Percentiles rank a stretch among this genome's conserved stretches.
Evolutionary conservation across 2,797 vertebrate genomes (phyloP).

Genomic region (Lateolabrax maculatus): DNA sequence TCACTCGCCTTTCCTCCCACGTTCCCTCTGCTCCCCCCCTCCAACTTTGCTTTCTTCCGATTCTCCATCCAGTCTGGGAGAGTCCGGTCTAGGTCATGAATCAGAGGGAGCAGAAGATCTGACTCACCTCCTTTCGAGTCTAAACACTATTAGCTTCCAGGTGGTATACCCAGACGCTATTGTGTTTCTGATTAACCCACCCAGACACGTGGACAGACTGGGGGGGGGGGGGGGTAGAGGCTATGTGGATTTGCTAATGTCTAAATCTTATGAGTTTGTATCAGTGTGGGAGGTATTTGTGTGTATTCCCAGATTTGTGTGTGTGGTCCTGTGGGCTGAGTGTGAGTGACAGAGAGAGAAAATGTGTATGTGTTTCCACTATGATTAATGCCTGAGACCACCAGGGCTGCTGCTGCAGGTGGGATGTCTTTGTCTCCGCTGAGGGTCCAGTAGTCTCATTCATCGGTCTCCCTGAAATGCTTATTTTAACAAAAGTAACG

Average conservation of each 20-base stretch:
- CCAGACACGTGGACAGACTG: conserved; percentile 25
- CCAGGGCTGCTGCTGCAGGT: conserved; percentile 28
- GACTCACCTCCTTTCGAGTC: conserved; percentile 66
- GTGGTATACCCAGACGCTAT: conserved; percentile 52
- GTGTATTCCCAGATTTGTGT: conserved; percentile 12
- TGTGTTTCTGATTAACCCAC: conserved; percentile 62
- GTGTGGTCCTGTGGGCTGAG: conserved; percentile 43
- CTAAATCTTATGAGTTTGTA: conserved; percentile 19
- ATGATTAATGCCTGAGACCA: conserved; percentile 57
- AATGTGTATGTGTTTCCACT: conserved; percentile 11
- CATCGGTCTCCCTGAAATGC: conserved; percentile 4
- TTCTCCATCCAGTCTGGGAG: conserved; percentile 13
- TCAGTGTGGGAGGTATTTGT: conserved; percentile 24
- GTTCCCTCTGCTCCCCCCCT: background rate
- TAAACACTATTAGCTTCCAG: conserved; percentile 60
- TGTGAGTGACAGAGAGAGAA: conserved; percentile 16
- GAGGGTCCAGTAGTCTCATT: conserved; percentile 34
- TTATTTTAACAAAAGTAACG: background rate
- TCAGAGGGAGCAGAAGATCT: conserved; percentile 60
- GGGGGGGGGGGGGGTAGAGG: background rate
- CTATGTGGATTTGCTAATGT: background rate
- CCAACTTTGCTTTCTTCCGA: background rate
- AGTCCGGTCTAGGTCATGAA: conserved; percentile 39
- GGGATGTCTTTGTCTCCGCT: conserved; percentile 6
- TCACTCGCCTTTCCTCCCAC: conserved; percentile 10